Evolutionary conservation across 2,888 invertebrate species (phyloP).

Genomic region (Slavum lentiscoides): DNA sequence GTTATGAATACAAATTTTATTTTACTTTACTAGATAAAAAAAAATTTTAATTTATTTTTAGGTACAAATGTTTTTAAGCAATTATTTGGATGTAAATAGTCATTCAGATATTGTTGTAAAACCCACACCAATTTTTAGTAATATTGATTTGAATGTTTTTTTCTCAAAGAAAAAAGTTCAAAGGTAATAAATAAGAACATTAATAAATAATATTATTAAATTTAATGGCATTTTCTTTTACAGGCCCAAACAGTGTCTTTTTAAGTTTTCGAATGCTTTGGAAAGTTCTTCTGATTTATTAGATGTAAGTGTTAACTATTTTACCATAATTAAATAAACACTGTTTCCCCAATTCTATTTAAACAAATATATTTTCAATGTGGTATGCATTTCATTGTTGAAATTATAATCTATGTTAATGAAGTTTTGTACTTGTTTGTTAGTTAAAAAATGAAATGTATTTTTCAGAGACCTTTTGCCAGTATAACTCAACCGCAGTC

Average conservation of each 20-base stretch:
- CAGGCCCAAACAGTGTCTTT: constrained; percentile 45
- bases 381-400: neutral
- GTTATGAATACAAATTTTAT: neutral
- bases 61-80: constrained; percentile 51
- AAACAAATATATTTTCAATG: neutral
- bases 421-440: neutral
- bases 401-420: neutral
- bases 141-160: constrained; percentile 46
- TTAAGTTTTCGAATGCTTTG: constrained; percentile 48
- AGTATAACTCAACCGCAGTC: constrained; percentile 46
- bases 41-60: constrained; percentile 20
- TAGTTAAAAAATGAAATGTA: neutral
- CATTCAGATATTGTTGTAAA: constrained; percentile 44
- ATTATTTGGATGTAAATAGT: constrained; percentile 47
- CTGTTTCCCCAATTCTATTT: neutral
- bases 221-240: neutral
- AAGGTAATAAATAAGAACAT: constrained; percentile 23
- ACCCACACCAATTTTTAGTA: constrained; percentile 44
- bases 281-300: constrained; percentile 47
- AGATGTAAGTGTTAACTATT: constrained; percentile 36
- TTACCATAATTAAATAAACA: neutral
- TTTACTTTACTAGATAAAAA: neutral
- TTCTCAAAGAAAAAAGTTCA: constrained; percentile 41
- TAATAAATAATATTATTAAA: neutral
- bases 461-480: constrained; percentile 47